Base-by-base conservation (phyloP, 1,140 invertebrate genomes). In the Leucophenga varia region DNA sequence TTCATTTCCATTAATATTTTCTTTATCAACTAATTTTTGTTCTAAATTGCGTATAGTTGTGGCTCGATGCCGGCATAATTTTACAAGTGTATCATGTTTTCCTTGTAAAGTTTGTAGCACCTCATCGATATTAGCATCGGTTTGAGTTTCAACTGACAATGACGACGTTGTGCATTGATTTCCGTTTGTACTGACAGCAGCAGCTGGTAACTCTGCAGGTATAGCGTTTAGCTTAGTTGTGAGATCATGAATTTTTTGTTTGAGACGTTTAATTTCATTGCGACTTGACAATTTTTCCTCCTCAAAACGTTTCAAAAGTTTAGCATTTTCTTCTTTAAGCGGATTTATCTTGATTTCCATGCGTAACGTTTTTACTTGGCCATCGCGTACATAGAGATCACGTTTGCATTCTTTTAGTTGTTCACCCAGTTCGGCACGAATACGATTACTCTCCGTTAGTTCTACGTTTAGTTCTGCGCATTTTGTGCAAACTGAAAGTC, bases 331-430 rank as follows among this genome's bases (percentile, higher is more conserved):
- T 3, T 58, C 60, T 22, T 68, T 68, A 0, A 70, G 37, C 0
- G 64, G 64, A 47, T 68, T 60, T 19, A 61, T 58, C 19, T 51
- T 61, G 1, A 68, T 18, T 47, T 68, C 64, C 19, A 68, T 52
- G 2, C 25, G 58, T 0, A 69, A 28, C 0, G 65, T 61, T 2
- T 61, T 64, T 7, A 69, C 57, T 30, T 61, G 56, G 16, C 64
- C 59, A 7, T 64, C 57, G 7, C 30, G 36, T 12, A 68, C 56
- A 17, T 56, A 61, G 1, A 64, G 25, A 7, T 57, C 44, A 2
- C 53, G 57, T 41, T 69, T 52, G 9, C 52, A 65, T 2, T 60
- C 53, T 28, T 61, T 40, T 1, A 68, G 47, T 37, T 61, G 61
- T 3, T 17, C 6, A 30, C 57, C 47, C 4, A 68, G 41, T 16